Evolutionary conservation across 2,888 invertebrate genomes (phyloP), one percentile per base, ranked within the genome.

Genomic region (Microplitis deprimator): DNA sequence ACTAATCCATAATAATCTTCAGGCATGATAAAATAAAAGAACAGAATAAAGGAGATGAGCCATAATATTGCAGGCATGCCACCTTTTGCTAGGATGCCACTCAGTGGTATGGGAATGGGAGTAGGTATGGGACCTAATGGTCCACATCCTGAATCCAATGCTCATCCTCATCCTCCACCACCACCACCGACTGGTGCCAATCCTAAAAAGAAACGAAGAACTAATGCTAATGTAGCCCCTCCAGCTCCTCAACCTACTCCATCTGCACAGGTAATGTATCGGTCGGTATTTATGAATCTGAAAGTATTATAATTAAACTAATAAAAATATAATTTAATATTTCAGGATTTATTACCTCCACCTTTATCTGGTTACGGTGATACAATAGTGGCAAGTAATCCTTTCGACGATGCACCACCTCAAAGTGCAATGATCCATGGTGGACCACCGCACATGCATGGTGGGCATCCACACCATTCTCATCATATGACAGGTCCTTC

Each of bases 341-440:
- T 82, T 85, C 94, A 96, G 90, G 94, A 96, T 87, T 91, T 97
- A 80, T 92, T 96, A 84, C 97, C 97, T 67, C 97, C 97, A 39
- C 93, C 94, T 1, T 92, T 96, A 85, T 94, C 96, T 68, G 96
- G 96, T 82, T 97, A 96, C 90, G 97, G 97, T 60, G 97, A 97
- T 88, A 97, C 97, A 78, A 96, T 98, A 87, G 95, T 97, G 79
- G 97, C 97, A 77, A 97, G 96, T 80, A 98, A 98, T 91, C 97
- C 97, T 61, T 98, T 98, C 90, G 97, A 98, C 91, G 97, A 98
- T 89, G 95, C 96, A 74, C 96, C 96, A 70, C 90, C 91, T 1
- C 91, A 90, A 68, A 89, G 91, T 82, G 90, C 91, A 1, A 91
- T 91, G 90, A 91, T 91, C 90, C 91, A 91, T 78, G 91, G 89